Percentiles rank a stretch among this genome's conserved stretches.
phyloP scores from a whole-genome alignment of 2,113 vertebrate species.

The Poicephalus gulielmi region DNA sequence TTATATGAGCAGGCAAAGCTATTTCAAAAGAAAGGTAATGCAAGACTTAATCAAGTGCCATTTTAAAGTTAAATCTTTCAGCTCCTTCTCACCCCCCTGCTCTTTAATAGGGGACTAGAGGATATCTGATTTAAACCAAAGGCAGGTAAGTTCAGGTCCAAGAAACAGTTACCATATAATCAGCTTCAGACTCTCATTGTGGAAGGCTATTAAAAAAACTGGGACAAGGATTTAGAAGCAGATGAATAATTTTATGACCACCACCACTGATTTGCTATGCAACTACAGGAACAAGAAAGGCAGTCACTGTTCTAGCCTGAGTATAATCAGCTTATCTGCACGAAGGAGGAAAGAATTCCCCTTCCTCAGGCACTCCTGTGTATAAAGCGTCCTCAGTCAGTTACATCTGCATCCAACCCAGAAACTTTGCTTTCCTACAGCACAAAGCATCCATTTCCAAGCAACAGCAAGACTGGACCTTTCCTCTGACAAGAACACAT shows the following conservation, averaged over 20 bases:
- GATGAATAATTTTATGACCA: constrained; percentile 21
- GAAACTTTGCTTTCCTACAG: background rate
- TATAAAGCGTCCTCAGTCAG: background rate
- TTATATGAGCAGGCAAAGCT: background rate
- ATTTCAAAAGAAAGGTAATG: background rate
- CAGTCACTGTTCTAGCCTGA: background rate
- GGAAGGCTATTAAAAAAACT: background rate
- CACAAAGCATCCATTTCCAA: background rate
- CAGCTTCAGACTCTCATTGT: background rate
- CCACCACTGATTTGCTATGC: background rate
- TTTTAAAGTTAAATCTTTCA: background rate
- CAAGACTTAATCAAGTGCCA: background rate
- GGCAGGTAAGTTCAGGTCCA: background rate
- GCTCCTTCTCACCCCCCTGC: background rate
- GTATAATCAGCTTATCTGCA: constrained; percentile 28
- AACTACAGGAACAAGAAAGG: constrained; percentile 14
- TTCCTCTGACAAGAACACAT: background rate
- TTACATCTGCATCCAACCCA: background rate
- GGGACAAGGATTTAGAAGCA: constrained; percentile 27
- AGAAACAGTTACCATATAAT: background rate
- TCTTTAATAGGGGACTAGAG: background rate
- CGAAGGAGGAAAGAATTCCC: background rate
- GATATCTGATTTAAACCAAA: background rate
- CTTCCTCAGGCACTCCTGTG: background rate
- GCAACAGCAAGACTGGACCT: background rate